phyloP scores from a whole-genome alignment of 2,888 invertebrate genomes.

The Ferrisia virgata region DNA sequence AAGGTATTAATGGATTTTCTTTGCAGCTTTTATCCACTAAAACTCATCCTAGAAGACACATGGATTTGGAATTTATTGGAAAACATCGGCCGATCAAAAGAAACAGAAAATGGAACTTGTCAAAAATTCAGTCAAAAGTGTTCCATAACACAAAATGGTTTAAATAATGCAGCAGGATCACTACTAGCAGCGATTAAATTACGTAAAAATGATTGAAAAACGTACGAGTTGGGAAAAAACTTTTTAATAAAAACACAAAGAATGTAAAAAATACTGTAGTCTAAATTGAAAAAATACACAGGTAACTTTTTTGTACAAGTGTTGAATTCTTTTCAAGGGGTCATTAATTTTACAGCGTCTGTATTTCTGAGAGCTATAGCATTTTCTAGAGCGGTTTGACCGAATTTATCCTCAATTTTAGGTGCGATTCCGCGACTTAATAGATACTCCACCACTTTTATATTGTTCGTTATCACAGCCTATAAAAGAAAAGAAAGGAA shows the following conservation, averaged over 20 bases:
- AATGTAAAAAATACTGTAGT: slow-evolving; percentile 28
- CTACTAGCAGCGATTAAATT: not conserved
- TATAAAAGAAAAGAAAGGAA: slow-evolving; percentile 50
- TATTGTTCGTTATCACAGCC: slow-evolving; percentile 62
- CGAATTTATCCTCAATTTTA: slow-evolving; percentile 57
- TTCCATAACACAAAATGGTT: slow-evolving; percentile 31
- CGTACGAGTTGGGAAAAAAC: not conserved
- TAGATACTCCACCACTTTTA: slow-evolving; percentile 58
- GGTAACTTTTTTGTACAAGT: not conserved
- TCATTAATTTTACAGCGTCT: slow-evolving; percentile 43
- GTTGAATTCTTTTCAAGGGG: not conserved
- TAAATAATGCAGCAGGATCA: slow-evolving; percentile 29
- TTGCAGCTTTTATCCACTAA: slow-evolving; percentile 31
- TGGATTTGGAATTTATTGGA: slow-evolving; percentile 35
- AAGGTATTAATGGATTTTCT: not conserved
- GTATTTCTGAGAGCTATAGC: slow-evolving; percentile 52
- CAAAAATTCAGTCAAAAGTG: slow-evolving; percentile 43
- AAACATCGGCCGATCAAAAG: not conserved
- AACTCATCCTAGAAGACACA: slow-evolving; percentile 18
- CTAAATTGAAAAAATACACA: not conserved
- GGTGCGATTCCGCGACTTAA: slow-evolving; percentile 56
- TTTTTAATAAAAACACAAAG: slow-evolving; percentile 11
- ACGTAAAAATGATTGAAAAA: not conserved
- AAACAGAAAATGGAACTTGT: slow-evolving; percentile 30
- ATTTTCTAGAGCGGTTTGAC: slow-evolving; percentile 60